A percentile compares a stretch with the other conserved stretches of the same genome.
Conservation (phyloP, 2,113 vertebrate species). For the Embiotoca jacksoni region DNA sequence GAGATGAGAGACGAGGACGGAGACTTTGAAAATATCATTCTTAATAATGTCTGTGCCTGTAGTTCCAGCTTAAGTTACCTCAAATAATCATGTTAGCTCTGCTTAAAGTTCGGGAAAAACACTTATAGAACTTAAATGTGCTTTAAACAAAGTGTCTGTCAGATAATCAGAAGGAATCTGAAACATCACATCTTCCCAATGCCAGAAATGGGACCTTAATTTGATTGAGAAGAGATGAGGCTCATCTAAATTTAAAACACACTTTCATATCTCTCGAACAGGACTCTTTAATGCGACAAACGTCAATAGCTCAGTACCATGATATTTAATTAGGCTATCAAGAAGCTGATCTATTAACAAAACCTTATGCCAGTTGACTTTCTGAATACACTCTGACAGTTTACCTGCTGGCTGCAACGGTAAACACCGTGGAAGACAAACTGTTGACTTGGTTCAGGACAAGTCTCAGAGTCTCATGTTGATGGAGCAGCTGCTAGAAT, state of each 20-base stretch:
- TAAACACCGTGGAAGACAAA: too few species aligned
- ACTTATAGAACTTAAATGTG: too few species aligned
- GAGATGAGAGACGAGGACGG: neutral
- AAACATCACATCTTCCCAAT: neutral
- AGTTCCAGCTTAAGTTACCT: neutral
- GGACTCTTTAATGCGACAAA: slow-evolving; percentile 5
- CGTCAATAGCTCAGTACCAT: slow-evolving; percentile 23
- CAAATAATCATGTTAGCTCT: neutral
- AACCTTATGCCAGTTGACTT: neutral
- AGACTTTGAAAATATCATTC: neutral
- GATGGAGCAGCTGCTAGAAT: neutral
- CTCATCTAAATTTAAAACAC: slow-evolving; percentile 13
- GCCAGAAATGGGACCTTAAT: slow-evolving; percentile 13
- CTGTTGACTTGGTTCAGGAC: too few species aligned
- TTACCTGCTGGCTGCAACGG: too few species aligned
- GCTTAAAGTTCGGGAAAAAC: neutral
- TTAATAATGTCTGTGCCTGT: slow-evolving; percentile 10
- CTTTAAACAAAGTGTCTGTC: too few species aligned
- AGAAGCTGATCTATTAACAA: neutral
- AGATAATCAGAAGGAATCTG: too few species aligned
- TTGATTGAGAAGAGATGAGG: slow-evolving; percentile 28
- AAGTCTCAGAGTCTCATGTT: neutral
- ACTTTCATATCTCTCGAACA: slow-evolving; percentile 28
- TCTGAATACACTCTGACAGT: neutral
- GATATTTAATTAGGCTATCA: slow-evolving; percentile 6